These are phyloP conservation scores for Amblyjoppa proteus DNA, from an alignment of 2,888 invertebrate species.

Conservation along the genomic window DNA sequence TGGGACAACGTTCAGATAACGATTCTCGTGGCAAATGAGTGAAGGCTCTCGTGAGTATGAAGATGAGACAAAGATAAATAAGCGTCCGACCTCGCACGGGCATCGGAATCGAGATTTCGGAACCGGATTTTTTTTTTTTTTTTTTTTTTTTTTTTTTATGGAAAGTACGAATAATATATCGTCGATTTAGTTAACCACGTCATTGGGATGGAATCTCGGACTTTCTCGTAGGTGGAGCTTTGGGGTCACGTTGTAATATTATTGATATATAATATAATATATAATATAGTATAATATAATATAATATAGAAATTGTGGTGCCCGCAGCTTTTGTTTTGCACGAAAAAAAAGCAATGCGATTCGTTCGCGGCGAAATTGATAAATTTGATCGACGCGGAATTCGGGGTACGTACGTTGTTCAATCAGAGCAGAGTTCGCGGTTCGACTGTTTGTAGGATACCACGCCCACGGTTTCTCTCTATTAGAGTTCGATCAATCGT, in stretches of 20 bases:
- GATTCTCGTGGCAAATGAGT: constrained; percentile 4
- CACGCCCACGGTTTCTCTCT: constrained; percentile 10
- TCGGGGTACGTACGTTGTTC: not conserved
- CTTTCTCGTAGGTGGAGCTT: not conserved
- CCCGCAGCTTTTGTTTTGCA: no score
- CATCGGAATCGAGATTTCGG: not conserved
- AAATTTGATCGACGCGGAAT: not conserved
- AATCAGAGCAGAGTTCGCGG: constrained; percentile 3
- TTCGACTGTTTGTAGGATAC: not conserved
- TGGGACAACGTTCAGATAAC: not conserved
- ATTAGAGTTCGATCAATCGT: constrained; percentile 34
- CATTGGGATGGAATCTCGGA: not conserved
- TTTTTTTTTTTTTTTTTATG: not conserved
- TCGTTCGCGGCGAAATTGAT: not conserved
- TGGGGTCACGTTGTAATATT: not conserved
- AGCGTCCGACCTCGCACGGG: not conserved
- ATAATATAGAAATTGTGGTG: no score
- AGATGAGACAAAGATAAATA: not conserved
- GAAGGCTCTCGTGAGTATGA: not conserved
- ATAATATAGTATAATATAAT: not conserved
- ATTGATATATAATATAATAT: not conserved
- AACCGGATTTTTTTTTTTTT: constrained; percentile 18
- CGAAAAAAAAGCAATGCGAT: not conserved
- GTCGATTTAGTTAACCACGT: constrained; percentile 9
- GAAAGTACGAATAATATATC: not conserved